These are phyloP conservation scores for Osmoderma eremita DNA, from an alignment of 2,888 invertebrate genomes.

Conservation along the genomic window DNA sequence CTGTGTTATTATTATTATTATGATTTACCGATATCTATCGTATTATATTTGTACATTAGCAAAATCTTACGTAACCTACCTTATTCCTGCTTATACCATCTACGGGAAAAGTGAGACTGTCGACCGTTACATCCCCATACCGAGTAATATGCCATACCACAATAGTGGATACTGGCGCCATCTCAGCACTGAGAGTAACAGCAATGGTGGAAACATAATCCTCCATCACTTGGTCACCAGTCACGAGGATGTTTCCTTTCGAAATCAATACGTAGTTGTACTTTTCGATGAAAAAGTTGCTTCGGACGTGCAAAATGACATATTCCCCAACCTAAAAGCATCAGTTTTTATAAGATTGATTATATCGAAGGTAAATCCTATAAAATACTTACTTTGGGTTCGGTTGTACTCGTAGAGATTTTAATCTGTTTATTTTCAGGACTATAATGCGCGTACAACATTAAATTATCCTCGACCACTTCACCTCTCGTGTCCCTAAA, in stretches of 20 bases:
- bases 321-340: conserved; percentile 85
- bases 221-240: conserved; percentile 86
- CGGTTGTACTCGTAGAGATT: conserved; percentile 84
- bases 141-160: conserved; percentile 88
- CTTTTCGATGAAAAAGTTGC: conserved; percentile 87
- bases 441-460: conserved; percentile 82
- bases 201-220: conserved; percentile 82
- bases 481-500: conserved; percentile 76
- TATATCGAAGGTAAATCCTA: background rate
- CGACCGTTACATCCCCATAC: conserved; percentile 87
- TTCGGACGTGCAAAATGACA: conserved; percentile 92
- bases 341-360: conserved; percentile 6
- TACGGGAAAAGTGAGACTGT: conserved; percentile 95
- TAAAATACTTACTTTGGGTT: conserved; percentile 71
- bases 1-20: too few relatives aligned
- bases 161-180: conserved; percentile 92
- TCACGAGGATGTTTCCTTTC: conserved; percentile 88
- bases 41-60: too few relatives aligned
- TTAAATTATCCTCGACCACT: conserved; percentile 73
- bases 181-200: conserved; percentile 83
- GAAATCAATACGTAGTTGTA: conserved; percentile 94
- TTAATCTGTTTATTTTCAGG: conserved; percentile 85
- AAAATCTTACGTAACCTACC: conserved; percentile 61
- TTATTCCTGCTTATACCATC: conserved; percentile 95
- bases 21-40: too few relatives aligned